phyloP scores from a whole-genome alignment of 2,113 vertebrate genomes.

The Telmatochromis brachygnathus region DNA sequence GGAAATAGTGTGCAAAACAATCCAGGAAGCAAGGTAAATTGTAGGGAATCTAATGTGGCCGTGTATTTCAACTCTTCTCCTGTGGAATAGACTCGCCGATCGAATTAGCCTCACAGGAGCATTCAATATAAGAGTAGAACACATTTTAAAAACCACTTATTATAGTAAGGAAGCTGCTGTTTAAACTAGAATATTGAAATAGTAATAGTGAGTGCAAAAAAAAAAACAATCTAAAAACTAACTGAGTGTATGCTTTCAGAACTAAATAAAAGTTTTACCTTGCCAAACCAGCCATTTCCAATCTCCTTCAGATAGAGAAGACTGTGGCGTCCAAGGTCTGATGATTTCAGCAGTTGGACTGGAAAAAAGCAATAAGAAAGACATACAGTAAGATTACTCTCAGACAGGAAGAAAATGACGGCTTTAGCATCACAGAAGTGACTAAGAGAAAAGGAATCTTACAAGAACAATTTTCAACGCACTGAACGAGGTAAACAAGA shows the following conservation, averaged over 20 bases:
- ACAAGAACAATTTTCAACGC: neutral
- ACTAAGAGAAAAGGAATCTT: neutral
- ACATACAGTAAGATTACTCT: neutral
- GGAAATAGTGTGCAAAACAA: neutral
- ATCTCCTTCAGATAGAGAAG: slow-evolving; percentile 95
- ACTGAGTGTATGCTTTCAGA: neutral
- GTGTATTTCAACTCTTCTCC: neutral
- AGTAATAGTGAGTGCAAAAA: neutral
- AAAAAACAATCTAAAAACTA: neutral
- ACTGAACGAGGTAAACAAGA: neutral
- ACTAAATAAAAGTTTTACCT: slow-evolving; percentile 67
- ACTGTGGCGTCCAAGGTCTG: slow-evolving; percentile 87
- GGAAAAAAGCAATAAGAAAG: slow-evolving; percentile 21
- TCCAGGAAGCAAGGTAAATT: neutral
- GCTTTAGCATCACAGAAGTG: neutral
- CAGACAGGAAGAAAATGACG: neutral
- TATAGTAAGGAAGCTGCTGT: neutral
- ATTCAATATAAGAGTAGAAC: slow-evolving; percentile 7
- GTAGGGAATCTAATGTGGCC: slow-evolving; percentile 6
- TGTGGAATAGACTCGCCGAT: neutral
- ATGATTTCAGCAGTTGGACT: slow-evolving; percentile 90
- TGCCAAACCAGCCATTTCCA: slow-evolving; percentile 94
- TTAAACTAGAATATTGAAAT: neutral
- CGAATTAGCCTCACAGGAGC: slow-evolving; percentile 11
- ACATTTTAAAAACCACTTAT: neutral